Conservation (phyloP, 53 echinoderm and acorn worm genomes). For the Luidia sarsii region DNA sequence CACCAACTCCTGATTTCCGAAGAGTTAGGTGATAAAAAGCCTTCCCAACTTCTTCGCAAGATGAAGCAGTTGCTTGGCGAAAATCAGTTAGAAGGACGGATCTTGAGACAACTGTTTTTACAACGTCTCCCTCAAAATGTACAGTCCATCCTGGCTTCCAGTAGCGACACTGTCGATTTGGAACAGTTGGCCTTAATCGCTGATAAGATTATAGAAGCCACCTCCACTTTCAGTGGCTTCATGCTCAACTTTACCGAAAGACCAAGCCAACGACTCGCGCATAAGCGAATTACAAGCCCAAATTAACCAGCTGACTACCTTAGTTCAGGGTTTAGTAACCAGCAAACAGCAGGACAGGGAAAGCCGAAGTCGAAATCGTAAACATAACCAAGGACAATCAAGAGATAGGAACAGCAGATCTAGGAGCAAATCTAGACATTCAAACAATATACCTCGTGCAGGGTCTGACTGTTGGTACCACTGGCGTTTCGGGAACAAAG, state of each 20-base stretch:
- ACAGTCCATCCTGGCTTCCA: conserved; percentile 37
- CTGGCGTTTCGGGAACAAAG: conserved; percentile 11
- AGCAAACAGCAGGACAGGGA: neutral
- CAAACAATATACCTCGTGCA: too few relatives aligned
- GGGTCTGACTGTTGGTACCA: conserved; percentile 49
- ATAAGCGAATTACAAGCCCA: neutral
- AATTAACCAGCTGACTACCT: neutral
- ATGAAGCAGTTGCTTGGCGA: conserved; percentile 39
- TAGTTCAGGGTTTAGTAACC: neutral
- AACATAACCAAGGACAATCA: neutral
- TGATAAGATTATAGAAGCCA: conserved; percentile 25
- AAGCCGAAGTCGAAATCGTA: neutral
- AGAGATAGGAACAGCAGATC: neutral
- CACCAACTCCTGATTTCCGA: neutral
- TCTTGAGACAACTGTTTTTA: conserved; percentile 20
- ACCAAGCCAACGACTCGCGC: too few relatives aligned
- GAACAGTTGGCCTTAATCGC: conserved; percentile 22
- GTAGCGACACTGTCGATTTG: neutral
- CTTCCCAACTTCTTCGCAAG: neutral
- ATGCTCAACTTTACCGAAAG: neutral
- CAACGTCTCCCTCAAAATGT: conserved; percentile 36
- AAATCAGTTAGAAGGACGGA: neutral
- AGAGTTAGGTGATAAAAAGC: neutral
- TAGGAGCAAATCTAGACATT: neutral
- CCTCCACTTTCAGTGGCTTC: neutral